Percentiles rank a stretch among this genome's conserved stretches.
Evolutionary conservation across 1,140 invertebrate species (phyloP).

Genomic region (Drosophila erecta): DNA sequence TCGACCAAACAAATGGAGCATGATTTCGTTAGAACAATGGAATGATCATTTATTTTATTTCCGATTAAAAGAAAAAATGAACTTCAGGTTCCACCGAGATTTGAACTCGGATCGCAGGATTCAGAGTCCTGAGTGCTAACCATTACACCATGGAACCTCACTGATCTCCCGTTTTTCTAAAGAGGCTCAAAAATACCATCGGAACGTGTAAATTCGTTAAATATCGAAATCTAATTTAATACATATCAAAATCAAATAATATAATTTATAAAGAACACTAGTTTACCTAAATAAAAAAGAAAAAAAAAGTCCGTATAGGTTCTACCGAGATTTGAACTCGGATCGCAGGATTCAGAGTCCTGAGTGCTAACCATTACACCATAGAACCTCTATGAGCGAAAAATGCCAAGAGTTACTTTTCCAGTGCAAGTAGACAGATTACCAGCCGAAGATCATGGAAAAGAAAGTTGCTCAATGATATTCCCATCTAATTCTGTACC

Average conservation of each 20-base stretch:
- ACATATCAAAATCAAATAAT: background rate
- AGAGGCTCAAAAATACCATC: background rate
- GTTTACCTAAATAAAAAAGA: background rate
- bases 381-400: conserved; percentile 86
- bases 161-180: background rate
- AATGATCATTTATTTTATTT: background rate
- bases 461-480: conserved; percentile 29
- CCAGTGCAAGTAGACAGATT: conserved; percentile 4
- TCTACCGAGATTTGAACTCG: conserved; percentile 94
- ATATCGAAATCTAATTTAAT: background rate
- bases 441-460: conserved; percentile 5
- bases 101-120: conserved; percentile 95
- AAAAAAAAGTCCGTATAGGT: conserved; percentile 84
- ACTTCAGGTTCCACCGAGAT: conserved; percentile 90
- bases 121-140: conserved; percentile 96
- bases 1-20: background rate
- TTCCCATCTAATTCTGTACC: conserved; percentile 22
- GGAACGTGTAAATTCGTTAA: too few species aligned
- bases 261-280: background rate
- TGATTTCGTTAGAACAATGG: background rate
- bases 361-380: conserved; percentile 96
- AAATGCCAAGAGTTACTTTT: conserved; percentile 15
- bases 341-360: conserved; percentile 96
- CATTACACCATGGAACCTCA: conserved; percentile 93
- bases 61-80: background rate